Base-by-base conservation (phyloP, 2,113 vertebrate genomes). In the Athene noctua region DNA sequence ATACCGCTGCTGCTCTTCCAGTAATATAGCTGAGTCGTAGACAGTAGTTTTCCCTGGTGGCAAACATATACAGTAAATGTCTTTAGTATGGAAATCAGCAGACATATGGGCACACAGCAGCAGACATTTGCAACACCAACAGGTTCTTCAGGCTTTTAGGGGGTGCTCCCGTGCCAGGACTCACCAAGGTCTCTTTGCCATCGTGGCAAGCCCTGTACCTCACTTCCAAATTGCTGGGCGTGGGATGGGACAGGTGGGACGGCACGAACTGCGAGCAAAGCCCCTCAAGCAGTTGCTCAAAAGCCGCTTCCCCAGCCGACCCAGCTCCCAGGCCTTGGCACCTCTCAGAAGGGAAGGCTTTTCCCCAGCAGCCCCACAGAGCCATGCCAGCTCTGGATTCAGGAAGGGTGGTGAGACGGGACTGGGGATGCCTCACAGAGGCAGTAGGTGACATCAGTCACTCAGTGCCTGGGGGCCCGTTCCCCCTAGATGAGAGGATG, bases 41-140 rank as follows among this genome's bases (percentile, higher is more conserved):
- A 92, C 95, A 72, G 96, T 10, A 66, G 79, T 94, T 92, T 93
- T 97, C 94, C 96, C 97, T 81, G 75, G 96, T 92, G 77, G 96
- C 87, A 90, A 77, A 85, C 72, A 21, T 21, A 18, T 95, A 90
- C 94, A 96, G 95, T 72, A 97, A 97, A 97, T 91, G 95, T 86
- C 96, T 97, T 91, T 68, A 93, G 85, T 38, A 92, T 88, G 96
- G 96, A 96, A 94, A 96, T 88, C 89, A 62, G 88, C 93, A 96
- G 97, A 94, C 40, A 2, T 78, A 65, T 16, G 83, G 96, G 91
- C 87, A 67, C 87, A 67, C 70, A 42, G 88, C 38, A 1, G 82
- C 93, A 96, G 94, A 57, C 30, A 0, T 78, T 73, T 95, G 92
- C 87, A 93, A 9, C 91, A 82, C 70, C 89, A 82, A 29, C 77